Conservation (phyloP, 1,140 invertebrate genomes). For the Agrypnia vestita region DNA sequence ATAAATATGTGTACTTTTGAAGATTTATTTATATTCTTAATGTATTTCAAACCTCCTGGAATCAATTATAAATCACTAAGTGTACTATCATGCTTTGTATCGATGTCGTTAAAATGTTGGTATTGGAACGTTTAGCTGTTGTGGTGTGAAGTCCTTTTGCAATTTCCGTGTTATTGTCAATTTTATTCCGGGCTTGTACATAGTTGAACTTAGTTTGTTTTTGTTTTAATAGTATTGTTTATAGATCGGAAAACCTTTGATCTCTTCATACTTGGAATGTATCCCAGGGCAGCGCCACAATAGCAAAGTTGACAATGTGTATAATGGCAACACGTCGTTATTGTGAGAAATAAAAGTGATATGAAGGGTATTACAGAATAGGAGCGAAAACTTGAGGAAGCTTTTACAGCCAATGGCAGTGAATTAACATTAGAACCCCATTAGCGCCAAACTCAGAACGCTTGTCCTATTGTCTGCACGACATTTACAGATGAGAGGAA, state of each 20-base stretch:
- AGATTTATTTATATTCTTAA: no score
- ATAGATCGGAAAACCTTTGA: not conserved
- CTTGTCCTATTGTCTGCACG: constrained; percentile 15
- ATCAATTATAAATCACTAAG: no score
- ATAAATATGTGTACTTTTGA: no score
- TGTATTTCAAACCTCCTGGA: no score
- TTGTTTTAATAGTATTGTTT: not conserved
- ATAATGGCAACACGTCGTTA: not conserved
- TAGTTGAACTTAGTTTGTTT: no score
- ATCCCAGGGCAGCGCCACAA: not conserved
- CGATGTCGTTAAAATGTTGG: no score
- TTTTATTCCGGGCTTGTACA: no score
- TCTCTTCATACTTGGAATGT: not conserved
- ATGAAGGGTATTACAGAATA: not conserved
- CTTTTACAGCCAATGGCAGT: constrained; percentile 50
- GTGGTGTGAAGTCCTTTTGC: no score
- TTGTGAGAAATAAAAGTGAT: not conserved
- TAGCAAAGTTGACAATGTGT: not conserved
- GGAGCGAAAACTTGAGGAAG: constrained; percentile 22
- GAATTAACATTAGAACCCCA: constrained; percentile 56
- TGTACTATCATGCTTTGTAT: no score
- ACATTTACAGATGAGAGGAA: constrained; percentile 50
- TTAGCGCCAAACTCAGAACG: constrained; percentile 49
- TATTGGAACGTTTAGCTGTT: no score
- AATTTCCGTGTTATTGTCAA: no score